A percentile compares a stretch with the other conserved stretches of the same genome.
Evolutionary conservation across 2,113 vertebrate genomes (phyloP).

Genomic region (Alces alces): DNA sequence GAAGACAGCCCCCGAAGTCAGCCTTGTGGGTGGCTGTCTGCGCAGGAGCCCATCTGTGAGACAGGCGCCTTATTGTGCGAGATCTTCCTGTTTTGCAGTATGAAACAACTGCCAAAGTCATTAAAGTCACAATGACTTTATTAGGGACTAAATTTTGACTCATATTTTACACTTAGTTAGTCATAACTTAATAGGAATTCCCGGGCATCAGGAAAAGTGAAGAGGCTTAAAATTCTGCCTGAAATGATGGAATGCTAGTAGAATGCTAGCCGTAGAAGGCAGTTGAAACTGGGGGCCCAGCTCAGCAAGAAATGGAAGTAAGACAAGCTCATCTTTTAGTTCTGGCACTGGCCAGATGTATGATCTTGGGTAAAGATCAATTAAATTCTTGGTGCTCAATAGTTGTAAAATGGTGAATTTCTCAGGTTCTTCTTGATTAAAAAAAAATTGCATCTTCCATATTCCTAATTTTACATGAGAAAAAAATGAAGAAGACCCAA

Average conservation of each 20-base stretch:
- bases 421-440: background rate
- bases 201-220: constrained; percentile 14
- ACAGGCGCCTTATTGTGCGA: constrained; percentile 71
- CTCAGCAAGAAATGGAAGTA: background rate
- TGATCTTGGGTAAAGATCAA: background rate
- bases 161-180: constrained; percentile 64
- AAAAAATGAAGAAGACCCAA: background rate
- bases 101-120: constrained; percentile 65
- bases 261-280: background rate
- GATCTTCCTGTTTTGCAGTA: constrained; percentile 68
- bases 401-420: background rate
- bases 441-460: background rate
- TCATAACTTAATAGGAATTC: constrained; percentile 66
- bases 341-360: background rate
- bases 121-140: constrained; percentile 73
- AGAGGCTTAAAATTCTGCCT: constrained; percentile 19
- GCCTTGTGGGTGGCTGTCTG: constrained; percentile 55
- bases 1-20: constrained; percentile 9
- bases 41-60: constrained; percentile 61
- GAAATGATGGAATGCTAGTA: background rate
- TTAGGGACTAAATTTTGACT: constrained; percentile 65
- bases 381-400: background rate
- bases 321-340: background rate
- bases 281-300: rapidly evolving
- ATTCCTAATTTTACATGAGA: background rate